phyloP scores from a whole-genome alignment of 2,888 invertebrate species.

The Cylindroiulus punctatus region DNA sequence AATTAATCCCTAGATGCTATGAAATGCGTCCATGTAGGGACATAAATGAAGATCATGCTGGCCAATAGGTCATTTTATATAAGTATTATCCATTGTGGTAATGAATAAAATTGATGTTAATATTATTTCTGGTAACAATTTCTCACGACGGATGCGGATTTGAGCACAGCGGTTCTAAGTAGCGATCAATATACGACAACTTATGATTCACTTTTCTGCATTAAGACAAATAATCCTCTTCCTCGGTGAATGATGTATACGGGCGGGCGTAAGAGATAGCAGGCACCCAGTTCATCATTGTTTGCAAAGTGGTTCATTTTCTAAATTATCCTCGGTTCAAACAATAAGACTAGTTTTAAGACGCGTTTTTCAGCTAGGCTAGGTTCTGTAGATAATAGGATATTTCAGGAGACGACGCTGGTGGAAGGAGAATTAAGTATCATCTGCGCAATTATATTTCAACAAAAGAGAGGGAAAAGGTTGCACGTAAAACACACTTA shows the following conservation, averaged over 20 bases:
- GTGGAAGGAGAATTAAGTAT: constrained; percentile 5
- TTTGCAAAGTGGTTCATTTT: constrained; percentile 43
- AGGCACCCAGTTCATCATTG: constrained; percentile 31
- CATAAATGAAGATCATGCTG: constrained; percentile 13
- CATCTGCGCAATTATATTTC: constrained; percentile 13
- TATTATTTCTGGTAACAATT: background rate
- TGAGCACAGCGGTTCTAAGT: background rate
- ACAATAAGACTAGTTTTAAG: constrained; percentile 5
- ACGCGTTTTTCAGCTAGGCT: background rate
- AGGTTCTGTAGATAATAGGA: background rate
- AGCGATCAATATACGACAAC: constrained; percentile 31
- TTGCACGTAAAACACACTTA: constrained; percentile 14
- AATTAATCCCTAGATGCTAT: background rate
- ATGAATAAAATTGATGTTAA: constrained; percentile 13
- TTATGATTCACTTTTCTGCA: constrained; percentile 40
- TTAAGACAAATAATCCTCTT: constrained; percentile 42
- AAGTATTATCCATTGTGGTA: constrained; percentile 9
- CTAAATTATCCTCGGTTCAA: constrained; percentile 45
- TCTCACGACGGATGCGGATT: background rate
- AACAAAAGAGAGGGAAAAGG: constrained; percentile 27
- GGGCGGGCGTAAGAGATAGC: background rate
- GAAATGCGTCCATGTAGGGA: background rate
- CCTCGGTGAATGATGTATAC: constrained; percentile 34
- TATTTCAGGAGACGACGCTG: background rate
- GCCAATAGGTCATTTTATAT: constrained; percentile 8